Conservation (phyloP, 2,888 invertebrate genomes). For the Megalurothrips usitatus region DNA sequence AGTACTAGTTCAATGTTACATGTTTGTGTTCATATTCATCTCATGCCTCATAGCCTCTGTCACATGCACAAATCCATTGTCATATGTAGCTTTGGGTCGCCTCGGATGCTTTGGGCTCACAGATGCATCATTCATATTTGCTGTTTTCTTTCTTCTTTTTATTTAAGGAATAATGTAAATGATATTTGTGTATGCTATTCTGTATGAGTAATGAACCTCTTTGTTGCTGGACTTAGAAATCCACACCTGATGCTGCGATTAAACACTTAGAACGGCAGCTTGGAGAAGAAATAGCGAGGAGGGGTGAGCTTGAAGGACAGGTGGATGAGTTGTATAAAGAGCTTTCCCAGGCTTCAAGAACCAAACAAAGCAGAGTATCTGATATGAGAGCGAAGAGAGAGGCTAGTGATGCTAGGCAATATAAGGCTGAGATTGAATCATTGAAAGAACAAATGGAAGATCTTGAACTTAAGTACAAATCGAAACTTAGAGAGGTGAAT, state of each 20-base stretch:
- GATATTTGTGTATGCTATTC: too few species aligned
- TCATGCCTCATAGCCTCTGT: too few species aligned
- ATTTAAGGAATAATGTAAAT: background rate
- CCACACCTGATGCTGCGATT: background rate
- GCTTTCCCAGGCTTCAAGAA: background rate
- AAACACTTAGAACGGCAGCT: background rate
- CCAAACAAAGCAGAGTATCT: conserved; percentile 8
- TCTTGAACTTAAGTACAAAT: background rate
- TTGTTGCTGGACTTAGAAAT: background rate
- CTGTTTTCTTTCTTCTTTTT: background rate
- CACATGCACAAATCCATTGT: too few species aligned
- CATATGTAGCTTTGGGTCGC: too few species aligned
- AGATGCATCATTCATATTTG: too few species aligned
- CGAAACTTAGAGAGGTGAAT: background rate
- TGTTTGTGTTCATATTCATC: too few species aligned
- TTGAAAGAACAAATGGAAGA: background rate
- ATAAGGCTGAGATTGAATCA: background rate
- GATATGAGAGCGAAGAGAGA: background rate
- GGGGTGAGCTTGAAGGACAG: background rate
- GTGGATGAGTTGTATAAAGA: background rate
- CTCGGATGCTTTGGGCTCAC: background rate
- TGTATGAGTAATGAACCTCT: background rate
- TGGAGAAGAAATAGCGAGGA: background rate
- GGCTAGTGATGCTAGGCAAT: background rate
- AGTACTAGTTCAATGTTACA: too few species aligned